Evolutionary conservation across 1,140 invertebrate genomes (phyloP).

Genomic region (Drosophila tropicalis): DNA sequence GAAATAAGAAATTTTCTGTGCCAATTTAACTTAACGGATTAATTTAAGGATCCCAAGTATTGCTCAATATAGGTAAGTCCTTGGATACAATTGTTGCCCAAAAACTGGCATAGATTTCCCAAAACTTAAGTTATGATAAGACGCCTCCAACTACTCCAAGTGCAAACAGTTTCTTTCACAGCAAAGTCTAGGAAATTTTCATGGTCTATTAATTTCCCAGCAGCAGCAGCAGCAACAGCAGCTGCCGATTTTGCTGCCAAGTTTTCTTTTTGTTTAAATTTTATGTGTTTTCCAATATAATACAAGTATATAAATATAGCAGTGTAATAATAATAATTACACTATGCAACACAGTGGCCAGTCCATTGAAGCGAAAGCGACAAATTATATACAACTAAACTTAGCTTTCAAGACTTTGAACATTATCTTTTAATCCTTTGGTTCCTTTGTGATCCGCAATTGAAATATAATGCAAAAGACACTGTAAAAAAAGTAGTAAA

Average conservation of each 20-base stretch:
- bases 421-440: too few relatives aligned
- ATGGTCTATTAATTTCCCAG: slow-evolving; percentile 72
- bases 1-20: background rate
- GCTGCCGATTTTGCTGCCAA: slow-evolving; percentile 52
- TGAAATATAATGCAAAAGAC: too few relatives aligned
- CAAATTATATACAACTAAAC: background rate
- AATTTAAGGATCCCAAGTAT: background rate
- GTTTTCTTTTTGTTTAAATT: slow-evolving; percentile 31
- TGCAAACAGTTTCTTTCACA: slow-evolving; percentile 40
- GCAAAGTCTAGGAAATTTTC: slow-evolving; percentile 59
- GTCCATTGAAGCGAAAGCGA: background rate
- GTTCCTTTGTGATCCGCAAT: too few relatives aligned
- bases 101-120: background rate
- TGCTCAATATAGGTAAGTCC: background rate
- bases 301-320: background rate
- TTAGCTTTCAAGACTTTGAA: too few relatives aligned
- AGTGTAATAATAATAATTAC: background rate
- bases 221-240: slow-evolving; percentile 28
- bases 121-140: too few relatives aligned
- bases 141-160: background rate
- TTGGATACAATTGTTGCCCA: background rate
- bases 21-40: background rate
- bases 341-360: slow-evolving; percentile 1
- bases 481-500: too few relatives aligned
- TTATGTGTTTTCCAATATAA: slow-evolving; percentile 31